Evolutionary conservation across 2,113 vertebrate genomes (phyloP), one percentile per base, ranked within the genome.

Genomic region (Ifrita kowaldi): DNA sequence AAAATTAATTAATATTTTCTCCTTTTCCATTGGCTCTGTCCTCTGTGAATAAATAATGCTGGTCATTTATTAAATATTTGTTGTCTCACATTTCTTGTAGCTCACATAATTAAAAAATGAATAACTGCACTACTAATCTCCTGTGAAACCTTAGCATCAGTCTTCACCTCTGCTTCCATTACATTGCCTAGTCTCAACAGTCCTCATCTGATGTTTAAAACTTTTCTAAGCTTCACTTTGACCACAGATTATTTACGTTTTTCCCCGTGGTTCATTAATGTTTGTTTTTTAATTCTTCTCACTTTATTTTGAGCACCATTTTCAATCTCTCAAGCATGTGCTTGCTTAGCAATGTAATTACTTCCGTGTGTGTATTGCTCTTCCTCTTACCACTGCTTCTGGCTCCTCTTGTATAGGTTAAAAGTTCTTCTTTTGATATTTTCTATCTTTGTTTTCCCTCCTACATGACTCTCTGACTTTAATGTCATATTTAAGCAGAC

Each of bases 1-100:
- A 96, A 87, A 93, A 79, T 59, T 92, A 93, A 92, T 88, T 92
- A 89, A 65, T 79, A 74, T 88, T 90, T 94, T 83, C 63, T 89
- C 23, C 16, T 90, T 71, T 85, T 63, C 75, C 60, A 67, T 86
- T 95, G 79, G 46, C 32, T 93, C 47, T 87, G 19, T 87, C 47
- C 19, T 77, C 50, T 85, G 44, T 82, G 42, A 90, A 93, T 85
- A 96, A 89, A 90, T 95, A 87, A 95, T 76, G 10, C 1, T 76
- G 41, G 11, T 5, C 37, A 80, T 63, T 85, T 94, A 92, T 83
- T 84, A 94, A 95, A 87, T 89, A 91, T 73, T 88, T 91, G 59
- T 90, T 93, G 63, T 77, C 82, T 93, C 50, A 44, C 3, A 67
- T 83, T 80, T 88, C 59, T 83, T 77, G 30, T 63, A 69, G 13